Base-by-base conservation (phyloP, 2,888 invertebrate species). In the Idaea aversata region DNA sequence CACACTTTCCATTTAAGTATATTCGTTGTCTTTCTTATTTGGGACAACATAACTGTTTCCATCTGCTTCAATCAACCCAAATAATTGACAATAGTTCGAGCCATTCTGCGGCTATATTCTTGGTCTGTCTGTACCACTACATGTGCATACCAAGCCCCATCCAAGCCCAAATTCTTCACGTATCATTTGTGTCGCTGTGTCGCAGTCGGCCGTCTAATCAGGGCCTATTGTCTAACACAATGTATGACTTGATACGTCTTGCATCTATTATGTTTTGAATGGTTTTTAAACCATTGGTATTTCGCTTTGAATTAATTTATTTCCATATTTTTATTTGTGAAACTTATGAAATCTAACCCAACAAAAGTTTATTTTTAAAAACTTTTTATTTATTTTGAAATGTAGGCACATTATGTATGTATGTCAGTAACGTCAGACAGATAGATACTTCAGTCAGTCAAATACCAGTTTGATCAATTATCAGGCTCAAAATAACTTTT, bases 1-100 rank as follows among this genome's bases (percentile, higher is more conserved):
- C 25, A 25, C 25, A 47, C 47, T 47, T 47, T 47, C 6, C 47
- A 47, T 47, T 47, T 47, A 47, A 47, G 47, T 13, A 25, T 7
- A 47, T 35, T 38, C 59, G 58, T 57, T 36, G n/a, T 4, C 61
- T 36, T 16, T 61, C 15, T 13, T n/a, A 25, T n/a, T 35, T 35
- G 15, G 35, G 35, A 61, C 36, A 59, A 35, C 15, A 25, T 36
- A 59, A 62, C n/a, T 57, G 62, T 62, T 47, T 10, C 6, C 47
- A 47, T 47, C 47, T 47, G 47, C 47, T 47, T 47, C 47, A 47
- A 47, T 47, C 47, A 47, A 47, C 47, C 47, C 7, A 47, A 47
- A 47, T 47, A 7, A 47, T 47, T 47, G 47, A 47, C 47, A 47
- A 47, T 47, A 47, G 47, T 13, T 47, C 47, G 47, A 10, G 47